These are phyloP conservation scores for Chaetophractus vellerosus DNA, from an alignment of 2,797 vertebrate species.

Conservation along the genomic window DNA sequence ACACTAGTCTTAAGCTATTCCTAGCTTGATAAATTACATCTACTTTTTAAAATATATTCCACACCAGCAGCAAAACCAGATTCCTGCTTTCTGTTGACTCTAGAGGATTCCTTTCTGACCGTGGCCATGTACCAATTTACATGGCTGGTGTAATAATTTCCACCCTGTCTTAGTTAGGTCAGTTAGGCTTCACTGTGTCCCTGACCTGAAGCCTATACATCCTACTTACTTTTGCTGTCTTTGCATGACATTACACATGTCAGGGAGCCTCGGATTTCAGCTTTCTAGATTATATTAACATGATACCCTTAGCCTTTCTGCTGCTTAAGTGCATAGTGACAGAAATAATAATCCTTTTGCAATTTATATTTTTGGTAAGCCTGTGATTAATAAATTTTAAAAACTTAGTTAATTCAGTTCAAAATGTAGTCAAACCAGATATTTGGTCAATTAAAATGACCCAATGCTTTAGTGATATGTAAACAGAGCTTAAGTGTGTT, in stretches of 20 bases:
- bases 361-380: constrained; percentile 56
- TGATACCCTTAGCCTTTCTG: constrained; percentile 44
- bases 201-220: not conserved
- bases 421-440: constrained; percentile 38
- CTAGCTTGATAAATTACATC: constrained; percentile 21
- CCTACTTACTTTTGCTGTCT: not conserved
- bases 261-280: not conserved
- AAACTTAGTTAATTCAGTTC: constrained; percentile 61
- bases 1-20: not conserved
- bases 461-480: constrained; percentile 28
- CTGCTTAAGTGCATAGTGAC: constrained; percentile 34
- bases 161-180: not conserved
- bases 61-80: not conserved
- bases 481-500: constrained; percentile 16
- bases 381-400: constrained; percentile 60
- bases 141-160: not conserved
- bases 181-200: not conserved
- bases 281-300: constrained; percentile 47
- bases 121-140: not conserved
- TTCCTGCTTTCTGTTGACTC: not conserved
- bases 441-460: constrained; percentile 61
- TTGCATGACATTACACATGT: constrained; percentile 46
- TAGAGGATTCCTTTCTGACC: not conserved
- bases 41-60: not conserved
- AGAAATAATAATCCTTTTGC: constrained; percentile 64